Base-by-base conservation (phyloP, 2,888 invertebrate species). In the Ormyrus nitidulus region DNA sequence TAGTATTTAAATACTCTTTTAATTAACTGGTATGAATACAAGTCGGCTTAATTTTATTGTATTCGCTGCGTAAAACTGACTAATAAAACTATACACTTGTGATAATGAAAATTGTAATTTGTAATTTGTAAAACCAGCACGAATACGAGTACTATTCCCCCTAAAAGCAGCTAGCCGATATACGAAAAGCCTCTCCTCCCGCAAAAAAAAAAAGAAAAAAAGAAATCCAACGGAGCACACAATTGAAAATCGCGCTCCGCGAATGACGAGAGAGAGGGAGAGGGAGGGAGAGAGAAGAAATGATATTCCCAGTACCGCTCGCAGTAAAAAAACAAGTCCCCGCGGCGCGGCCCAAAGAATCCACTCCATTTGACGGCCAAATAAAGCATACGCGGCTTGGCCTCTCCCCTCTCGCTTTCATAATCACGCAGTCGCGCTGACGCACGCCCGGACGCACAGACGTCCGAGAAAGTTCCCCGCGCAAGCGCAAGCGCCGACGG, bases 391-490 rank as follows among this genome's bases (percentile, higher is more conserved):
- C 34, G 59, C 34, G 53, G 34, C 53, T 61, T 19, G 48, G 53
- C 61, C 71, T 53, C 19, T 19, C 19, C 6, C 61, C 8, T 48
- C 48, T 58, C 19, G 49, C 70, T 70, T 70, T 70, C 70, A 44
- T 61, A 61, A 72, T 72, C 71, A 49, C 71, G 51, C 51, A 13
- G 6, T 11, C 6, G 8, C 8, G 51, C 4, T 53, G 44, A 48
- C 54, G 70, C 48, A 13, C n/a, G 6, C 69, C 13, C 11, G n/a
- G 48, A 46, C 19, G 51, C 62, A 10, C 7, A 7, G 44, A 11
- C 19, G 51, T 34, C 19, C 19, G 13, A 44, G 9, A 13, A 51
- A 19, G 11, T 44, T 44, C 54, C 54, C 10, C 53, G 44, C 11
- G 59, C 59, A 49, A 5, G 53, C 44, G 19, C 19, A 48, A 4